Percentiles rank a stretch among this genome's conserved stretches.
Evolutionary conservation across 1,140 invertebrate species (phyloP).

Genomic region (Maconellicoccus hirsutus): DNA sequence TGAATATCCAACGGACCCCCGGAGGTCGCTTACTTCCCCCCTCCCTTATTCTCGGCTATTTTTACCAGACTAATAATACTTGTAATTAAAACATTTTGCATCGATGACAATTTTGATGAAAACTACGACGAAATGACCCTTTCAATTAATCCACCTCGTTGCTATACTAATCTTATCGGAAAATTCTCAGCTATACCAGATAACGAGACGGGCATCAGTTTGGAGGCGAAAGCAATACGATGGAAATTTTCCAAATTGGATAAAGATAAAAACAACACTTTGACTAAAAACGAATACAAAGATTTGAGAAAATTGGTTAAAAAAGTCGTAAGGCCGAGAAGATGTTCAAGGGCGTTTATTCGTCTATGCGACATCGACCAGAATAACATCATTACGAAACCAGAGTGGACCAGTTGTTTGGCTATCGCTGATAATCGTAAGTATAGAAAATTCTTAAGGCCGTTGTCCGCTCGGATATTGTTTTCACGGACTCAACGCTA

Average conservation of each 20-base stretch:
- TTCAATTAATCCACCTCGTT: too few relatives aligned
- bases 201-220: not conserved
- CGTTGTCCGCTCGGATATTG: too few relatives aligned
- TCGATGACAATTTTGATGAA: too few relatives aligned
- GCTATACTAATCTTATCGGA: too few relatives aligned
- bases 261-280: slow-evolving; percentile 53
- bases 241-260: slow-evolving; percentile 84
- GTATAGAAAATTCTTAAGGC: not conserved
- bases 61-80: too few relatives aligned
- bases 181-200: not conserved
- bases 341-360: slow-evolving; percentile 78
- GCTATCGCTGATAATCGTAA: not conserved
- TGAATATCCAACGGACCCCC: too few relatives aligned
- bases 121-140: too few relatives aligned
- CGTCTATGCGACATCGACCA: slow-evolving; percentile 69
- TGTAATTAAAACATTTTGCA: too few relatives aligned
- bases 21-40: too few relatives aligned
- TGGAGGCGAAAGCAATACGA: slow-evolving; percentile 43
- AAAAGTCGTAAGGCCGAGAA: slow-evolving; percentile 72
- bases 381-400: slow-evolving; percentile 56
- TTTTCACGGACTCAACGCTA: too few relatives aligned
- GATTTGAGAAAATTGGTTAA: slow-evolving; percentile 66
- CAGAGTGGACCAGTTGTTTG: slow-evolving; percentile 75
- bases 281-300: slow-evolving; percentile 68
- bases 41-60: too few relatives aligned